These are phyloP conservation scores for Gasteruption jaculator DNA, from an alignment of 2,888 invertebrate genomes.

Conservation along the genomic window DNA sequence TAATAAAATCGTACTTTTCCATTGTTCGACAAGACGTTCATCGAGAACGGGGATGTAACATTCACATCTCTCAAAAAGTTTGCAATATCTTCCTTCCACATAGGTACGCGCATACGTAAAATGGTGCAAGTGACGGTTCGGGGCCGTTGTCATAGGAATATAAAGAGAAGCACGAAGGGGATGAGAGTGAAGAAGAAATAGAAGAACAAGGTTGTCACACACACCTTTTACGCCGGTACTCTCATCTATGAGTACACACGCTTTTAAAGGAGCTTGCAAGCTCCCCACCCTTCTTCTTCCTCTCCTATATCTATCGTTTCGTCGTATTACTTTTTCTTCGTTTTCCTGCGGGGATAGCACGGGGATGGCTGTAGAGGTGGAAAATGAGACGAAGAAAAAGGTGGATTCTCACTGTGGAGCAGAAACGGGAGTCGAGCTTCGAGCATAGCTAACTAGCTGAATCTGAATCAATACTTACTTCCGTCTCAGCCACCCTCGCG, in stretches of 20 bases:
- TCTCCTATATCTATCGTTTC: background rate
- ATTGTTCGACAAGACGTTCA: too few relatives aligned
- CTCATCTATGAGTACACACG: too few relatives aligned
- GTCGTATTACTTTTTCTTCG: constrained; percentile 7
- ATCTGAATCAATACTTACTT: constrained; percentile 48
- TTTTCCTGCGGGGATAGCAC: constrained; percentile 8
- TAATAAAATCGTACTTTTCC: too few relatives aligned
- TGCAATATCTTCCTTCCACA: too few relatives aligned
- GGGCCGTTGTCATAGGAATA: constrained; percentile 34
- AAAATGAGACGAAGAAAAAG: constrained; percentile 14
- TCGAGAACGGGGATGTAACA: too few relatives aligned
- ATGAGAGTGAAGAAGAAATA: constrained; percentile 16
- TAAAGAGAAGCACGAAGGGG: constrained; percentile 23
- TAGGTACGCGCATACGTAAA: too few relatives aligned
- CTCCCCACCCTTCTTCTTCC: background rate
- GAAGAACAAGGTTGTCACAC: constrained; percentile 25
- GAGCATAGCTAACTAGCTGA: constrained; percentile 48
- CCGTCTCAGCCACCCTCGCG: constrained; percentile 32
- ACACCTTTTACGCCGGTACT: too few relatives aligned
- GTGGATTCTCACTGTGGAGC: constrained; percentile 15
- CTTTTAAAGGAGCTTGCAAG: constrained; percentile 1
- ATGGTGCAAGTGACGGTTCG: too few relatives aligned
- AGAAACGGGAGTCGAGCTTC: constrained; percentile 24
- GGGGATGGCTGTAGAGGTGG: constrained; percentile 13
- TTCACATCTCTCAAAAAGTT: too few relatives aligned